Conservation (phyloP, 2,797 vertebrate genomes). For the Trachops cirrhosus region DNA sequence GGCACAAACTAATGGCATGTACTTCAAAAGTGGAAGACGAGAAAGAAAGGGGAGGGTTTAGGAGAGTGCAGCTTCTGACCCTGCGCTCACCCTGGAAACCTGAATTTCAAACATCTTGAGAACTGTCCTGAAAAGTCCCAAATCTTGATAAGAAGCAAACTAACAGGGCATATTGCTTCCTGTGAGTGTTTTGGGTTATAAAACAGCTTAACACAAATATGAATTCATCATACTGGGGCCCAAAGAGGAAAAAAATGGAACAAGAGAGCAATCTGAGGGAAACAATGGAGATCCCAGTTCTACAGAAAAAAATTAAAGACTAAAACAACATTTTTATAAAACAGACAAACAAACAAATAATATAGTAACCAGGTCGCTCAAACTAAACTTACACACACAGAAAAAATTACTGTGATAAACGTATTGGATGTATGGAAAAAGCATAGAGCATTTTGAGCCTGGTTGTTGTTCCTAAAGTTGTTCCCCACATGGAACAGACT, state of each 20-base stretch:
- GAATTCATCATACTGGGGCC: not conserved
- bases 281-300: not conserved
- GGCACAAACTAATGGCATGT: accelerated
- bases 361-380: not conserved
- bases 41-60: not conserved
- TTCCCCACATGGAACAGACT: not conserved
- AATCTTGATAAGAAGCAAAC: not conserved
- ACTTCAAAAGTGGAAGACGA: not conserved
- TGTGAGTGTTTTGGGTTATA: not conserved
- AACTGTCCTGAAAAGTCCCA: not conserved
- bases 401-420: not conserved
- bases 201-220: not conserved
- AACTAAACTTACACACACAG: not conserved
- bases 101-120: not conserved
- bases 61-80: not conserved
- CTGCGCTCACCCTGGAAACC: not conserved
- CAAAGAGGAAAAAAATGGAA: not conserved
- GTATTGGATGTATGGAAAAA: not conserved
- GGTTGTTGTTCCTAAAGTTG: not conserved
- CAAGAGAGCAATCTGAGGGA: not conserved
- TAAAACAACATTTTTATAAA: not conserved
- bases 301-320: not conserved
- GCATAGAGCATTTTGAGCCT: not conserved
- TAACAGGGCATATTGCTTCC: not conserved
- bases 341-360: not conserved